These are phyloP conservation scores for Macrosiphum euphorbiae DNA, from an alignment of 2,888 invertebrate species.

Conservation along the genomic window DNA sequence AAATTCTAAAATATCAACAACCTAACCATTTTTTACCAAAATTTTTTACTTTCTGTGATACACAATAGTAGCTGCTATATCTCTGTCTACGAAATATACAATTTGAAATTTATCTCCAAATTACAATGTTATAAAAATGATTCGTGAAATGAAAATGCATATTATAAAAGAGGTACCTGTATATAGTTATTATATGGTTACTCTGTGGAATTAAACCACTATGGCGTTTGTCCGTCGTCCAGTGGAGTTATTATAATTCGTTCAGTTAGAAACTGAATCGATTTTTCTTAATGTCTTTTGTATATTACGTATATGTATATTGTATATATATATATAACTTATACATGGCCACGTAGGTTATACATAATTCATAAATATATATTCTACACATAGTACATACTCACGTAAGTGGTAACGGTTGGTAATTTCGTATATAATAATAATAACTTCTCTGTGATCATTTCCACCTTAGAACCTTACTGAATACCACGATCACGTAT, in stretches of 20 bases:
- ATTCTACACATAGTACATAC: not conserved
- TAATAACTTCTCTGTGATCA: constrained; percentile 5
- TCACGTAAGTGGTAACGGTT: constrained; percentile 5
- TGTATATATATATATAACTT: not conserved
- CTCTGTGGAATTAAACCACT: not conserved
- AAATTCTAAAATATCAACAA: not conserved
- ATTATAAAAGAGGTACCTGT: too few relatives aligned
- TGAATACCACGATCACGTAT: constrained; percentile 24
- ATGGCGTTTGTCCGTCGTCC: not conserved
- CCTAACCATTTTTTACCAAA: not conserved
- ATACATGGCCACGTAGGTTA: not conserved
- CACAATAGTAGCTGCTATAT: not conserved
- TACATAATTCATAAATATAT: not conserved
- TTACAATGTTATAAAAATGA: not conserved
- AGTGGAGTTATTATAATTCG: not conserved
- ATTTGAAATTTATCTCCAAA: not conserved
- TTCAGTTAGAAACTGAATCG: constrained; percentile 13
- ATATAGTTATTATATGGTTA: not conserved
- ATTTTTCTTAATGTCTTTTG: not conserved
- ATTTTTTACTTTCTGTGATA: not conserved
- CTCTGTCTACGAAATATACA: not conserved
- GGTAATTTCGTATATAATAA: constrained; percentile 29
- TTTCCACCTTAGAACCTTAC: constrained; percentile 42
- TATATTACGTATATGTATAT: not conserved
- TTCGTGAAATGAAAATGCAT: too few relatives aligned